A percentile compares a stretch with the other conserved stretches of the same genome.
phyloP scores from a whole-genome alignment of 2,888 invertebrate species.

The Salticus scenicus region DNA sequence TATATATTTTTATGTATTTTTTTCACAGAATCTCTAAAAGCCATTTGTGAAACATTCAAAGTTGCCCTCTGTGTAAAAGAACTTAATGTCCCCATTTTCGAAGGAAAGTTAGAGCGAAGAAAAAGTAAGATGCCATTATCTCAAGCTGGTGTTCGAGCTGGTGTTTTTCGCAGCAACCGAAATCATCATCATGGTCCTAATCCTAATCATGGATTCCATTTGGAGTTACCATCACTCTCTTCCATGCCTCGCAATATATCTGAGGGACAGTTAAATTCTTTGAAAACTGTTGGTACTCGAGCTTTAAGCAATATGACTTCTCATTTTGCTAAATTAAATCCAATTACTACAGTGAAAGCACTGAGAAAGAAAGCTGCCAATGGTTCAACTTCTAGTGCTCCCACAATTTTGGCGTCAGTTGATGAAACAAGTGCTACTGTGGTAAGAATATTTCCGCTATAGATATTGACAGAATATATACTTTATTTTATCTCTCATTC shows the following conservation, averaged over 20 bases:
- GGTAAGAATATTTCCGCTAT: constrained; percentile 44
- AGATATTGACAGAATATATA: too few relatives aligned
- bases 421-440: constrained; percentile 53
- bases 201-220: constrained; percentile 58
- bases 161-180: constrained; percentile 57
- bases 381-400: constrained; percentile 32
- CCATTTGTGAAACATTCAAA: constrained; percentile 88
- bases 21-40: constrained; percentile 86
- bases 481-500: neutral
- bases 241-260: constrained; percentile 84
- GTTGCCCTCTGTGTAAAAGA: constrained; percentile 87
- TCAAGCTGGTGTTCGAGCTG: constrained; percentile 60
- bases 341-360: constrained; percentile 76
- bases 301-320: constrained; percentile 90
- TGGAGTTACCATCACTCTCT: constrained; percentile 71
- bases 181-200: constrained; percentile 47
- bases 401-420: constrained; percentile 56
- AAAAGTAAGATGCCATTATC: constrained; percentile 72
- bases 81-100: constrained; percentile 80
- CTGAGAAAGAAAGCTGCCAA: constrained; percentile 46
- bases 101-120: constrained; percentile 79
- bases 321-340: constrained; percentile 89
- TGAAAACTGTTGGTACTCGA: constrained; percentile 79
- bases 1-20: neutral
- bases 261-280: constrained; percentile 89